These are phyloP conservation scores for Tenthredo distinguenda DNA, from an alignment of 2,888 invertebrate species.

Conservation along the genomic window DNA sequence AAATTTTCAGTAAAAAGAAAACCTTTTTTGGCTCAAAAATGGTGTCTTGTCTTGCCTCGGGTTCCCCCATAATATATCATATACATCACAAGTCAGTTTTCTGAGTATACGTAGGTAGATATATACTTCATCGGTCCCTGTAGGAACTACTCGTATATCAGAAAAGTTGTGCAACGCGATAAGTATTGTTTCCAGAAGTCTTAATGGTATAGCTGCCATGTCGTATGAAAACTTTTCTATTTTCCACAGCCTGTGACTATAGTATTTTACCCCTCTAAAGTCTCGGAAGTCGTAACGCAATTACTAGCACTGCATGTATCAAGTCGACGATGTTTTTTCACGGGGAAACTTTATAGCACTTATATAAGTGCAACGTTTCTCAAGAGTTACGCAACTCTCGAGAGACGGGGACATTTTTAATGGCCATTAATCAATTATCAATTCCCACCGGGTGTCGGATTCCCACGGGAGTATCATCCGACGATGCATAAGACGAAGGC, in stretches of 20 bases:
- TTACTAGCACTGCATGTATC: constrained; percentile 12
- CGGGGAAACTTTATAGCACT: constrained; percentile 7
- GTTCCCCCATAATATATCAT: neutral
- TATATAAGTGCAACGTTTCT: constrained; percentile 27
- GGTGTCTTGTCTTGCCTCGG: no score
- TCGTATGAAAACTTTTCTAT: constrained; percentile 46
- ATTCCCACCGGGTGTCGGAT: neutral
- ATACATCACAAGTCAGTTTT: neutral
- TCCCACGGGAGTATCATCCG: neutral
- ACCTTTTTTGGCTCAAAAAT: no score
- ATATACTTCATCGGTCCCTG: neutral
- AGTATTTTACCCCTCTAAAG: constrained; percentile 15
- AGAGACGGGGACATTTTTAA: constrained; percentile 12
- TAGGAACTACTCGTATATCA: constrained; percentile 2
- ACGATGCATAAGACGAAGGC: neutral
- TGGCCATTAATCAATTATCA: constrained; percentile 13
- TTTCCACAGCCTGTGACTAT: constrained; percentile 28
- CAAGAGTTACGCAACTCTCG: neutral
- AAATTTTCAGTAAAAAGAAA: no score
- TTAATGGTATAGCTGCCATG: constrained; percentile 42
- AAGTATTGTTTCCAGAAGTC: constrained; percentile 40
- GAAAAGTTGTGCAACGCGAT: constrained; percentile 45
- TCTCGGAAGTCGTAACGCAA: constrained; percentile 31
- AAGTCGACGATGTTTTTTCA: neutral
- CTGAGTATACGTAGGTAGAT: neutral